Evolutionary conservation across 1,140 invertebrate species (phyloP).

Genomic region (Pseudomyrmex dendroicus): DNA sequence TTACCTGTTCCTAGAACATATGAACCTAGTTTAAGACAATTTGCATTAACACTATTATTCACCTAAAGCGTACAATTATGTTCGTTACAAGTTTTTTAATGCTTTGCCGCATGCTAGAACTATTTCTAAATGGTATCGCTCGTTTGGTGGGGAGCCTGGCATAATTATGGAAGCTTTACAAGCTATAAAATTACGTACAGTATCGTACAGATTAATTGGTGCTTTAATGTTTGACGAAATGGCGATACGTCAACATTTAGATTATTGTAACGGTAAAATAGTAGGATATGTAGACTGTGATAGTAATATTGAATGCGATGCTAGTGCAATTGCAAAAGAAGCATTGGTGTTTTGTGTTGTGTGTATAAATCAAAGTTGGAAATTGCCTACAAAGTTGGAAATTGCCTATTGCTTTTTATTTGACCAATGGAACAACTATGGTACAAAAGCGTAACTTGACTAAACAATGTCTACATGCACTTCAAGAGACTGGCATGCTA

Average conservation of each 20-base stretch:
- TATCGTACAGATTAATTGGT: background rate
- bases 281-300: background rate
- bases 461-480: background rate
- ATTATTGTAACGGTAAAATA: background rate
- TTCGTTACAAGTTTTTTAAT: slow-evolving; percentile 18
- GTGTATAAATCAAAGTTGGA: background rate
- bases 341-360: slow-evolving; percentile 3
- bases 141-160: slow-evolving; percentile 1
- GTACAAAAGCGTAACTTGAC: background rate
- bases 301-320: background rate
- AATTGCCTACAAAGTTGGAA: background rate
- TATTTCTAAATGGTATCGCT: slow-evolving; percentile 12
- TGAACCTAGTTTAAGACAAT: background rate
- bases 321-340: background rate
- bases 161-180: background rate
- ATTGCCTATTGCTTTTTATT: background rate
- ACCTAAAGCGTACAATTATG: slow-evolving; percentile 12
- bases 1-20: background rate
- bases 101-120: slow-evolving; percentile 1
- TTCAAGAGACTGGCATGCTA: background rate
- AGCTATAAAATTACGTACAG: background rate
- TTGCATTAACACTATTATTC: slow-evolving; percentile 29
- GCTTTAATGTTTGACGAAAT: background rate
- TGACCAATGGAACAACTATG: background rate
- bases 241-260: slow-evolving; percentile 1